Evolutionary conservation across 2,113 vertebrate genomes (phyloP), one percentile per base, ranked within the genome.

Genomic region (Speoplatyrhinus poulsoni): DNA sequence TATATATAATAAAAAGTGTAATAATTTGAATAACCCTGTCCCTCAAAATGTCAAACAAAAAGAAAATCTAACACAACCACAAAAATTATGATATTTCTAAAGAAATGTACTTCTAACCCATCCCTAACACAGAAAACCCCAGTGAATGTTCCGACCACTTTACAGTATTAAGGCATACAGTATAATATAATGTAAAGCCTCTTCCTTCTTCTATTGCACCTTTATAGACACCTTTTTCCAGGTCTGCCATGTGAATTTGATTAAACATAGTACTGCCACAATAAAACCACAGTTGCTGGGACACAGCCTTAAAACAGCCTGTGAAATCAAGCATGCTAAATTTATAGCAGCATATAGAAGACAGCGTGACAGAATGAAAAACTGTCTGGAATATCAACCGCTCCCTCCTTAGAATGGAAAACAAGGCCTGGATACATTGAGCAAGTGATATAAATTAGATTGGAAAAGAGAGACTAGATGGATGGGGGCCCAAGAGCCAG

Each of bases 401-500:
- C 19, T 36, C 9, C 46, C 53, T 62, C 33, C 52, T 46, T 0
- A 48, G 46, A 58, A 15, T 47, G 11, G 26, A 67, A 53, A 57
- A 54, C 32, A 73, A 47, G 33, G 16, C 26, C 6, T 56, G 64
- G 5, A 60, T 46, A 9, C 7, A 62, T 3, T 46, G 69, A 75
- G 66, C 66, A 67, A 72, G 66, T 32, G 69, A 56, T 65, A 69
- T 69, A 70, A 69, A 80, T 66, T 69, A 67, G 60, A 60, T 49
- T 5, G 61, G 58, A 60, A 36, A 3, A 73, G 62, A 63, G 65
- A 52, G 70, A 78, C 58, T 62, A 67, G 76, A 80, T 10, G 53
- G 78, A 80, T 49, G 32, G 32, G 71, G 47, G 12, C 47, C 46
- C 46, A 68, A 54, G 36, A 56, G 58, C 69, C 75, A 68, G 73